These are phyloP conservation scores for Patiria pectinifera DNA, from an alignment of 53 echinoderm and acorn worm species.

Conservation along the genomic window DNA sequence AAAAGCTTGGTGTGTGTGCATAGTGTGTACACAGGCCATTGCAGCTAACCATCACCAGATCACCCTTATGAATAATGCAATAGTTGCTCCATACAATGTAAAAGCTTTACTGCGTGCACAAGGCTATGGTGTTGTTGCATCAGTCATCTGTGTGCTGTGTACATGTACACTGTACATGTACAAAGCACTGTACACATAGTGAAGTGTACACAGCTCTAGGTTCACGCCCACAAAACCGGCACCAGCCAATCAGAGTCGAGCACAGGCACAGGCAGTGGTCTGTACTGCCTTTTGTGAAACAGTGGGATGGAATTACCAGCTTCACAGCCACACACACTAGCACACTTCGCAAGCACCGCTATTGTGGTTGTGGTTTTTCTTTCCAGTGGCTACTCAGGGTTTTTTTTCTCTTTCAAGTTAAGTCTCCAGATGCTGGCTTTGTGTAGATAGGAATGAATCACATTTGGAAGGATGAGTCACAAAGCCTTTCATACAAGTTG, in stretches of 20 bases:
- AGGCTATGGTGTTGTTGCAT: slow-evolving; percentile 34
- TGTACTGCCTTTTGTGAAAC: slow-evolving; percentile 38
- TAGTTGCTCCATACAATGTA: neutral
- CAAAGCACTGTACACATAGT: slow-evolving; percentile 2
- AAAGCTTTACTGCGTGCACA: neutral
- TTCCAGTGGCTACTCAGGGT: neutral
- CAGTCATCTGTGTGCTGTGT: slow-evolving; percentile 11
- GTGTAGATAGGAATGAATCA: slow-evolving; percentile 46
- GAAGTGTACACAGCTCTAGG: neutral
- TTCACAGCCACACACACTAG: neutral
- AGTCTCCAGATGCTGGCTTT: slow-evolving; percentile 39
- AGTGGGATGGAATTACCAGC: slow-evolving; percentile 33
- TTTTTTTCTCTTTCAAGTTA: neutral
- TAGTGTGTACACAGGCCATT: neutral
- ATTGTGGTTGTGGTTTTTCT: slow-evolving; percentile 16
- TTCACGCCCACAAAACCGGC: slow-evolving; percentile 15
- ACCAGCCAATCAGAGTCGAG: slow-evolving; percentile 50
- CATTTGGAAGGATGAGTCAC: slow-evolving; percentile 49
- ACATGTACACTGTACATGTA: slow-evolving; percentile 3
- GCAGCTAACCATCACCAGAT: slow-evolving; percentile 13
- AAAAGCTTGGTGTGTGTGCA: slow-evolving; percentile 9
- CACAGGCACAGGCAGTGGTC: slow-evolving; percentile 23
- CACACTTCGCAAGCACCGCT: neutral
- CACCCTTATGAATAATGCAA: slow-evolving; percentile 43
- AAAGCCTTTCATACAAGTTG: slow-evolving; percentile 51